phyloP scores from a whole-genome alignment of 2,888 invertebrate species.

The Acheta domesticus region DNA sequence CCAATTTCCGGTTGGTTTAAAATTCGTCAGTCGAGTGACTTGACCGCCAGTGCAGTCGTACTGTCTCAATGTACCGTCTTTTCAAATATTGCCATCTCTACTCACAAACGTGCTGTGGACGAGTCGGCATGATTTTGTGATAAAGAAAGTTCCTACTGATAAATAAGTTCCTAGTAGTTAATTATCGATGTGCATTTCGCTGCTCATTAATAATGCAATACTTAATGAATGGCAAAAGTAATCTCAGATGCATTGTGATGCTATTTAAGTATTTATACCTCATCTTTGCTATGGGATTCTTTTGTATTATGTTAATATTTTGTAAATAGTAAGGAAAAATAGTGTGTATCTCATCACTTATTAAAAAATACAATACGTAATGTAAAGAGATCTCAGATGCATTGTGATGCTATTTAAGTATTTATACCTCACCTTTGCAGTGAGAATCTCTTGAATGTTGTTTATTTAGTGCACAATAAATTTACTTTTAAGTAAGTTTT shows the following conservation, averaged over 20 bases:
- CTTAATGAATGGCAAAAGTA: not conserved
- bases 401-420: not conserved
- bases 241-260: not conserved
- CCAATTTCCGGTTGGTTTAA: no score
- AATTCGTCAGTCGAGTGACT: no score
- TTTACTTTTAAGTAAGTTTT: no score
- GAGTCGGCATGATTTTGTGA: no score
- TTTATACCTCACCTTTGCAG: not conserved
- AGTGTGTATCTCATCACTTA: not conserved
- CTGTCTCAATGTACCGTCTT: no score
- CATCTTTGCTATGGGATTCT: not conserved
- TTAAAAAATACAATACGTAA: not conserved
- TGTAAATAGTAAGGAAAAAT: not conserved
- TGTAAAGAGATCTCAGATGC: not conserved
- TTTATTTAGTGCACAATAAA: not conserved
- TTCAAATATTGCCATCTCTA: no score
- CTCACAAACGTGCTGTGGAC: no score
- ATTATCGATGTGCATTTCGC: no score
- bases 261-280: constrained; percentile 18
- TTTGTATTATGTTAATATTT: not conserved
- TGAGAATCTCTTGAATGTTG: not conserved
- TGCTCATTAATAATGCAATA: no score
- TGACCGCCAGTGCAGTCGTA: no score
- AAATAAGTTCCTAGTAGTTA: no score
- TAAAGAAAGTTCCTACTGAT: no score